Evolutionary conservation across 1,140 invertebrate genomes (phyloP), one percentile per base, ranked within the genome.

Genomic region (Atta cephalotes): DNA sequence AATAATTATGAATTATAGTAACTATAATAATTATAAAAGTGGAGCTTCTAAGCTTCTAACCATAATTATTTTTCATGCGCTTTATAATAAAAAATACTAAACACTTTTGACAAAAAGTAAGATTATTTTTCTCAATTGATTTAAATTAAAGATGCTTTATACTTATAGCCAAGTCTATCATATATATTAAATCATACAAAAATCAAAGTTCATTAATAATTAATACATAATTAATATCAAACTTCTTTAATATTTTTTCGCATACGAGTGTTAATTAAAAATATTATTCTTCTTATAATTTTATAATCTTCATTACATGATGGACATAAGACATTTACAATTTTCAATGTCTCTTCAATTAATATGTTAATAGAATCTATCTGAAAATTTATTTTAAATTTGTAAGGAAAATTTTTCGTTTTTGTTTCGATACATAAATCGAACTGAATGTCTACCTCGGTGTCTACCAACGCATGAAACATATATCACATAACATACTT

Each of bases 401-500:
- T 18, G 0, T 18, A 28, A 58, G 18, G 12, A 49, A 65, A 18
- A 14, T 21, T 56, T n/a, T 28, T 39, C 31, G 3, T 21, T 39
- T 4, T 39, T 49, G 25, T 60, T 45, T 49, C 53, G 25, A 2
- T 62, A 74, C 39, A 58, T 51, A 71, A 84, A 84, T 84, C 70
- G 28, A 76, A 84, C 60, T 16, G 39, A 5, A 4, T 51, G 49
- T 51, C 68, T 72, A 49, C 56, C 31, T 45, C 18, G 21, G 16
- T 14, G 45, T 39, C 68, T 72, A 49, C 56, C 35, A 49, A 3
- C 21, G 21, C 7, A 28, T 28, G 31, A 74, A 74, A 62, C 45
- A 62, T 49, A 74, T 71, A 71, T 71, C 78, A 28, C 14, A 28
- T 35, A 39, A 28, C 80, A 82, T 63, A 84, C 39, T 76, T 76